Evolutionary conservation across 2,797 vertebrate genomes (phyloP).

Genomic region (Sebastes umbrosus): DNA sequence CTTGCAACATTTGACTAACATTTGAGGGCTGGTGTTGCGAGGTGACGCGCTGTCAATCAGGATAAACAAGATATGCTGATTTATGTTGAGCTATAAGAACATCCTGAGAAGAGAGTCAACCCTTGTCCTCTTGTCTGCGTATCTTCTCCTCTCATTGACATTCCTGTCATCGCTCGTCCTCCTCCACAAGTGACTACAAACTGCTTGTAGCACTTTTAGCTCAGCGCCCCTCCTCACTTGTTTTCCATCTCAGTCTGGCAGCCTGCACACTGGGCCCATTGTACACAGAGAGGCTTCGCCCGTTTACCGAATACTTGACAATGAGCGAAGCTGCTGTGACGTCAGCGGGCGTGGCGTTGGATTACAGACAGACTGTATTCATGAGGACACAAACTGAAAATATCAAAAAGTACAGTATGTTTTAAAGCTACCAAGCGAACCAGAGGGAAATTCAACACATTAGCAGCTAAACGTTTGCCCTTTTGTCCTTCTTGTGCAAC

Average conservation of each 20-base stretch:
- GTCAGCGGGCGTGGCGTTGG: constrained; percentile 37
- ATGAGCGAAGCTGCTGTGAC: constrained; percentile 47
- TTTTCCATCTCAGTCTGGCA: constrained; percentile 60
- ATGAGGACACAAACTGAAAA: neutral
- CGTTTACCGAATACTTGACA: constrained; percentile 20
- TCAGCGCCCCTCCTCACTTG: constrained; percentile 37
- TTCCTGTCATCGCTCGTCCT: constrained; percentile 54
- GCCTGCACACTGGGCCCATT: constrained; percentile 62
- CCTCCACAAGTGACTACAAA: constrained; percentile 38
- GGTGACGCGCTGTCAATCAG: neutral
- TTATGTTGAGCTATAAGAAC: neutral
- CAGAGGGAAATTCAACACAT: neutral
- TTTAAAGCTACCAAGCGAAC: neutral
- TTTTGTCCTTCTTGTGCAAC: neutral
- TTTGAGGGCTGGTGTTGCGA: neutral
- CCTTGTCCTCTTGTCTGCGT: neutral
- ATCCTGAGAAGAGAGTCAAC: neutral
- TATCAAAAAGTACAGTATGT: neutral
- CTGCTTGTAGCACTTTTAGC: constrained; percentile 17
- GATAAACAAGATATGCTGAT: neutral
- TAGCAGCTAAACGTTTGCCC: neutral
- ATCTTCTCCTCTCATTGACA: constrained; percentile 50
- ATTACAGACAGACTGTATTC: constrained; percentile 17
- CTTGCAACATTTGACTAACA: neutral
- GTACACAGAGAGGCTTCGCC: constrained; percentile 22